Conservation (phyloP, 2,888 invertebrate genomes). For the Nysson spinosus region DNA sequence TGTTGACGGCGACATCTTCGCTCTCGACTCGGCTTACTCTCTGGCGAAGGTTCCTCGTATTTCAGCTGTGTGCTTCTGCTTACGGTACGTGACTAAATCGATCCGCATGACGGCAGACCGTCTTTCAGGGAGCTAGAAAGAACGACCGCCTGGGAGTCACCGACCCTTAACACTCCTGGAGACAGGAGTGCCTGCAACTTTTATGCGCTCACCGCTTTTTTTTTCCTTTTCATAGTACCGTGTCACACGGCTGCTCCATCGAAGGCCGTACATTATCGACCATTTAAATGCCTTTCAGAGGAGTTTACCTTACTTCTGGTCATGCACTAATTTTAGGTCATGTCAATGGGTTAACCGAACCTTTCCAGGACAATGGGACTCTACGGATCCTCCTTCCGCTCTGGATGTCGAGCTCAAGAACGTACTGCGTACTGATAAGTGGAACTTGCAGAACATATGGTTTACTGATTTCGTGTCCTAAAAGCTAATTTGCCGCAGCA, state of each 20-base stretch:
- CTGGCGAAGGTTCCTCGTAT: slow-evolving; percentile 25
- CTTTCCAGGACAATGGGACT: not conserved
- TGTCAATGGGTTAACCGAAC: not conserved
- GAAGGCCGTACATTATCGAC: slow-evolving; percentile 55
- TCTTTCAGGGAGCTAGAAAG: slow-evolving; percentile 45
- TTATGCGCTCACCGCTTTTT: slow-evolving; percentile 53
- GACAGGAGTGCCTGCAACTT: slow-evolving; percentile 58
- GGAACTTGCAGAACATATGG: too few species aligned
- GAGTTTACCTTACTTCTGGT: slow-evolving; percentile 13
- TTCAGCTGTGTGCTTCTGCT: slow-evolving; percentile 26
- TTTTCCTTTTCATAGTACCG: slow-evolving; percentile 46
- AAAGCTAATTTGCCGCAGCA: too few species aligned
- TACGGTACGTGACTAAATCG: slow-evolving; percentile 46
- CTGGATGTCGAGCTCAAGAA: too few species aligned
- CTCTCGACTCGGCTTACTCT: slow-evolving; percentile 25
- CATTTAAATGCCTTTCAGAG: slow-evolving; percentile 30
- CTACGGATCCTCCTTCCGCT: too few species aligned
- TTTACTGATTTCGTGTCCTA: too few species aligned
- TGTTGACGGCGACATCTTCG: slow-evolving; percentile 21
- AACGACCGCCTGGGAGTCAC: slow-evolving; percentile 54
- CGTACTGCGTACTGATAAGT: too few species aligned
- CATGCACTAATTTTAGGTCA: slow-evolving; percentile 32
- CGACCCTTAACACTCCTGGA: slow-evolving; percentile 60
- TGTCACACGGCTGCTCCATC: slow-evolving; percentile 39
- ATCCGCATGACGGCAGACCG: slow-evolving; percentile 38